Conservation (phyloP, 2,888 invertebrate genomes). For the Acronicta aceris region DNA sequence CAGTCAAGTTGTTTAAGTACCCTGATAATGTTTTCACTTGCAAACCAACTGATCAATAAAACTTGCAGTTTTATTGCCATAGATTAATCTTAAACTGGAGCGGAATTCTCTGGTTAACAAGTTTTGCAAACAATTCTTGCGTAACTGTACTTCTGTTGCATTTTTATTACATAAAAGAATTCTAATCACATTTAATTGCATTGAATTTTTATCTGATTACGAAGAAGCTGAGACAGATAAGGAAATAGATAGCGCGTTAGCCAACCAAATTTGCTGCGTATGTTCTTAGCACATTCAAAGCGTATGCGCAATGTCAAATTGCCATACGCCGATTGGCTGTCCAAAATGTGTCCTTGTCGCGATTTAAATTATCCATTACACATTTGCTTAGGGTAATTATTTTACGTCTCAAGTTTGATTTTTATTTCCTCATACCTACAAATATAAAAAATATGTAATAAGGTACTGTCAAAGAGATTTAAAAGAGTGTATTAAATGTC, state of each 20-base stretch:
- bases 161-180: constrained; percentile 23
- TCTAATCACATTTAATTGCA: constrained; percentile 37
- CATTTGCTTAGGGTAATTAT: too few relatives aligned
- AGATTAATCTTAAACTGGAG: constrained; percentile 51
- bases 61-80: constrained; percentile 44
- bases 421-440: background rate
- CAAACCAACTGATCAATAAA: constrained; percentile 49
- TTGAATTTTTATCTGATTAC: constrained; percentile 34
- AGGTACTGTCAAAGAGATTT: too few relatives aligned
- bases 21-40: constrained; percentile 46
- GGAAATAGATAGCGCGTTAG: constrained; percentile 28
- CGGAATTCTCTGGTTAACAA: constrained; percentile 27
- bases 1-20: constrained; percentile 42
- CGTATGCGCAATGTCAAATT: too few relatives aligned
- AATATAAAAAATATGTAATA: too few relatives aligned
- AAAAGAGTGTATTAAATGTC: too few relatives aligned
- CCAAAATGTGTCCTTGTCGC: background rate
- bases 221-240: constrained; percentile 28
- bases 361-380: background rate
- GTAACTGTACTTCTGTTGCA: constrained; percentile 20
- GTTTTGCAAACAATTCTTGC: constrained; percentile 42
- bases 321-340: background rate
- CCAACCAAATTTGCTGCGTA: constrained; percentile 20
- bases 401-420: background rate
- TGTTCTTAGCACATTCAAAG: constrained; percentile 1